Evolutionary conservation across 2,888 invertebrate genomes (phyloP).

Genomic region (Clanis bilineata): DNA sequence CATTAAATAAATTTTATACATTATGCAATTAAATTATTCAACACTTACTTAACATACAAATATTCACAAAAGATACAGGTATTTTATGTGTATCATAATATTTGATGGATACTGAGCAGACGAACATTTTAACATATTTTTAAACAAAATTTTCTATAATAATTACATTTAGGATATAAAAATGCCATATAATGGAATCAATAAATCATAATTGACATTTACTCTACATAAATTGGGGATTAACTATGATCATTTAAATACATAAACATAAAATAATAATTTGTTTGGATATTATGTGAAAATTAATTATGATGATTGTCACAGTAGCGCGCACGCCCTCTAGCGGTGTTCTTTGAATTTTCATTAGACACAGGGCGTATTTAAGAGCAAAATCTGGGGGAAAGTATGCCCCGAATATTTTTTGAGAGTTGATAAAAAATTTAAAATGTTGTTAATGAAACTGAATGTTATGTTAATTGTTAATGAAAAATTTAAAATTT

Average conservation of each 20-base stretch:
- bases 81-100: too few species aligned
- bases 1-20: too few species aligned
- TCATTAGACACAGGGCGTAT: background rate
- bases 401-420: background rate
- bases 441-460: too few species aligned
- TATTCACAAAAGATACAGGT: too few species aligned
- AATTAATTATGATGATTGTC: conserved; percentile 4
- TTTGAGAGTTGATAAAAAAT: too few species aligned
- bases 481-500: too few species aligned
- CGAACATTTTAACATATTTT: background rate
- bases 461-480: too few species aligned
- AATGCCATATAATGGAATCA: background rate
- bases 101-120: background rate
- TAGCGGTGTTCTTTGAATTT: background rate
- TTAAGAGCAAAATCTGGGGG: background rate
- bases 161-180: conserved; percentile 1
- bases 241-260: conserved; percentile 1
- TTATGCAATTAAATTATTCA: too few species aligned
- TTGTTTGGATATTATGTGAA: conserved; percentile 14
- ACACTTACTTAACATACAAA: too few species aligned
- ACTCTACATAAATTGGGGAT: conserved; percentile 6
- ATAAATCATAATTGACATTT: conserved; percentile 14
- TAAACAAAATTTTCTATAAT: background rate
- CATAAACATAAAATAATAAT: conserved; percentile 13
- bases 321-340: conserved; percentile 7